Conservation (phyloP, 1,140 invertebrate genomes). For the Atta colombica region DNA sequence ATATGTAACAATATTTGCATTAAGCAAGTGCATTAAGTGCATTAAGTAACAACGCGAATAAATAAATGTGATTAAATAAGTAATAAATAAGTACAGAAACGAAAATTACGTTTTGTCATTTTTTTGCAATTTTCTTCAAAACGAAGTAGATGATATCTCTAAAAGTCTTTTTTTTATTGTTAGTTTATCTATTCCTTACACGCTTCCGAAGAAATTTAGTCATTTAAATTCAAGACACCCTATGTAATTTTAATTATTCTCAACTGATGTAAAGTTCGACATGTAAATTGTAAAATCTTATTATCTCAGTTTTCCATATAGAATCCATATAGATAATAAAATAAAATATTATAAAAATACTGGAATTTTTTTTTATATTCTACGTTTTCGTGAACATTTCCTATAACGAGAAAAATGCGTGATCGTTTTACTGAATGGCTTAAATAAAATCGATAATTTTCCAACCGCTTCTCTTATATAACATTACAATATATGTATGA, state of each 20-base stretch:
- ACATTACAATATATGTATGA: slow-evolving; percentile 11
- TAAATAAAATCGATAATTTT: slow-evolving; percentile 3
- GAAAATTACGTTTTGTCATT: no score
- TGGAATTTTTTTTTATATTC: background rate
- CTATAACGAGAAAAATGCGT: background rate
- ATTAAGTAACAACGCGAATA: no score
- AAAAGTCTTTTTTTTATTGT: no score
- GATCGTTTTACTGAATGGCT: background rate
- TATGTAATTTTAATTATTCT: background rate
- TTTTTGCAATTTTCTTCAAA: no score
- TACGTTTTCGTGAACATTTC: background rate
- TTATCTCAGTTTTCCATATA: background rate
- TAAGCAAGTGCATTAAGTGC: no score
- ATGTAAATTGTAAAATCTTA: background rate
- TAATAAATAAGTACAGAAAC: no score
- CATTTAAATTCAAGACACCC: no score
- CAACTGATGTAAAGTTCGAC: background rate
- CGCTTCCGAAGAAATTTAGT: no score
- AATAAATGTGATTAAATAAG: no score
- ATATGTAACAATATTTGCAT: no score
- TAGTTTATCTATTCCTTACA: no score
- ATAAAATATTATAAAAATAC: background rate
- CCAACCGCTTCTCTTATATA: background rate
- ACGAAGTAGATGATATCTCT: no score
- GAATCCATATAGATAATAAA: background rate